phyloP scores from a whole-genome alignment of 64 coral and sea anemone species.

The Stylophora pistillata region DNA sequence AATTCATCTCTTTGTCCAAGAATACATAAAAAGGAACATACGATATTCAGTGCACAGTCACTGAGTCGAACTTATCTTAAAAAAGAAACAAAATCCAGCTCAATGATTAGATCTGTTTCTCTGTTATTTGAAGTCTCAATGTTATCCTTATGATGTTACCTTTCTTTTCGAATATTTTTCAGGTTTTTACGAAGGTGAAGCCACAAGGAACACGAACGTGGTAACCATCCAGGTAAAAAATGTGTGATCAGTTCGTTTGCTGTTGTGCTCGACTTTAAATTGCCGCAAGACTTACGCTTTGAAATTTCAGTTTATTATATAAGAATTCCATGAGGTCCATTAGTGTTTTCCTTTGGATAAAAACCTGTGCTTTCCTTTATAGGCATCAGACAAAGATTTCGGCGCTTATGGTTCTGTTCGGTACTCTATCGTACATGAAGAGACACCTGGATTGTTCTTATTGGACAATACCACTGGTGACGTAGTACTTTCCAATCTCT shows the following conservation, averaged over 20 bases:
- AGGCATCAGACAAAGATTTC: conserved; percentile 59
- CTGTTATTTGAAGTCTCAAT: too few relatives aligned
- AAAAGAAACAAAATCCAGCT: too few relatives aligned
- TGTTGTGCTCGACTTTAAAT: not conserved
- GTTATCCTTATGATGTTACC: too few relatives aligned
- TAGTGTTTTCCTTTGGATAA: not conserved
- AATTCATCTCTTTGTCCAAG: too few relatives aligned
- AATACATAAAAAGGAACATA: too few relatives aligned
- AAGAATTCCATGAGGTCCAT: not conserved
- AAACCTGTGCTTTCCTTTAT: not conserved
- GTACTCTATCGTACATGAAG: conserved; percentile 25
- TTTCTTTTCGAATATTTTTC: not conserved
- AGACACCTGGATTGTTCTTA: conserved; percentile 28
- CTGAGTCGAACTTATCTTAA: too few relatives aligned
- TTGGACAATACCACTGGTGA: conserved; percentile 21
- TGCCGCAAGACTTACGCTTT: not conserved
- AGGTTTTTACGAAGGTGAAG: conserved; percentile 29
- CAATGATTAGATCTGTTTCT: too few relatives aligned
- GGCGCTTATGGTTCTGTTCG: conserved; percentile 4
- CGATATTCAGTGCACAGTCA: too few relatives aligned
- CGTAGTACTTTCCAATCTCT: conserved; percentile 10
- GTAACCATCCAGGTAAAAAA: conserved; percentile 17
- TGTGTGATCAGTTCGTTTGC: not conserved
- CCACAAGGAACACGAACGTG: not conserved
- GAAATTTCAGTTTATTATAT: too few relatives aligned